A percentile compares a stretch with the other conserved stretches of the same genome.
Conservation (phyloP, 2,113 vertebrate species). For the Pseudopipra pipra region DNA sequence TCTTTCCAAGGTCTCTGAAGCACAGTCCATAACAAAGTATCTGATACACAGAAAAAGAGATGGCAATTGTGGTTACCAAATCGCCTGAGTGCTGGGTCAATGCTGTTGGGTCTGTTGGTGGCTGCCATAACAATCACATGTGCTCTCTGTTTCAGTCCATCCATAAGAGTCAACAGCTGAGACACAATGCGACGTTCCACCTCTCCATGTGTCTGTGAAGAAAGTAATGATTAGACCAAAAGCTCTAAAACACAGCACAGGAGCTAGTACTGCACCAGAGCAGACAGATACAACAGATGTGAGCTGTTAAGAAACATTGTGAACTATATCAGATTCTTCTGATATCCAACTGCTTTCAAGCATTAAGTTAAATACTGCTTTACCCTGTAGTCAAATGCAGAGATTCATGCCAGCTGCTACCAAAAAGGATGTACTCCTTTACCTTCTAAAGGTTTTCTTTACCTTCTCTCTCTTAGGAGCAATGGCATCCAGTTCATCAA, state of each 20-base stretch:
- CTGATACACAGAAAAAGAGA: neutral
- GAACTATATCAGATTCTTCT: neutral
- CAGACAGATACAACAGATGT: neutral
- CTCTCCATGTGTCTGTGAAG: slow-evolving; percentile 89
- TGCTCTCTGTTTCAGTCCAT: slow-evolving; percentile 94
- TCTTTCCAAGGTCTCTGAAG: neutral
- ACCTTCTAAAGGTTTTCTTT: slow-evolving; percentile 78
- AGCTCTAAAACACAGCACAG: neutral
- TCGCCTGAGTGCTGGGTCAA: slow-evolving; percentile 93
- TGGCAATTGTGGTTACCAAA: slow-evolving; percentile 79
- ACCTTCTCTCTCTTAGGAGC: slow-evolving; percentile 99
- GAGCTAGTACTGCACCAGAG: neutral
- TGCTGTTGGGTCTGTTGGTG: slow-evolving; percentile 98
- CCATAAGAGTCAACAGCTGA: slow-evolving; percentile 96
- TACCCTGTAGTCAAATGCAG: neutral
- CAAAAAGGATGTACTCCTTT: neutral
- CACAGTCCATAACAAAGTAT: neutral
- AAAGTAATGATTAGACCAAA: neutral
- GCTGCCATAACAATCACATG: slow-evolving; percentile 98
- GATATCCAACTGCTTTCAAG: neutral
- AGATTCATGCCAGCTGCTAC: neutral
- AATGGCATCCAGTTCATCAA: slow-evolving; percentile 97
- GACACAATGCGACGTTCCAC: slow-evolving; percentile 96
- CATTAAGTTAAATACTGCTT: neutral
- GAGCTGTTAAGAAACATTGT: neutral